Evolutionary conservation across 2,797 vertebrate genomes (phyloP), one percentile per base, ranked within the genome.

Genomic region (Bufotes viridis): DNA sequence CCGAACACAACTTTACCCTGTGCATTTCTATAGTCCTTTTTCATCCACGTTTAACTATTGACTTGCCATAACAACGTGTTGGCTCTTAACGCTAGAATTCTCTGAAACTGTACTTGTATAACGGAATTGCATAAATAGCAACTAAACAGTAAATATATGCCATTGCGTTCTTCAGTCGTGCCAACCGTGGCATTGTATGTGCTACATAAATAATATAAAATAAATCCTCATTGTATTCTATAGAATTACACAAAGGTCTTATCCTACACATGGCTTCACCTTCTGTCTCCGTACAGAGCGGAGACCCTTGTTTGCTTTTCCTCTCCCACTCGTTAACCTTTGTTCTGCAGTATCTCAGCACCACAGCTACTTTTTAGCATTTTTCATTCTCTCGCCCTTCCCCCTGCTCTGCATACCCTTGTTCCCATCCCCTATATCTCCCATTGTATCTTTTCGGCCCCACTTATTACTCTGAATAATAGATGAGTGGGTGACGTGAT

Each of bases 401-500:
- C 55, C 76, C 81, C 61, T 10, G 2, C 24, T 51, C 61, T 57
- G 49, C 65, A 14, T n/a, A 22, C 58, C 18, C 13, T 57, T 67
- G 18, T 55, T 60, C 58, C n/a, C 42, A 65, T 78, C 34, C 58
- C 42, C 83, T 76, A 76, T 63, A 76, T 26, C 29, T 42, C 51
- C 69, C 13, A 67, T 76, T 69, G 49, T 20, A 82, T 61, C 15
- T 49, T 75, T 61, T 61, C 79, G 15, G 51, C 18, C 58, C n/a
- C 15, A 26, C 20, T 49, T 57, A 72, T 74, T 79, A 20, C 88
- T 86, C 53, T 89, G 84, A 89, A 89, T 89, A 89, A 89, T 89
- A 20, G 84, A 89, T 89, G 83, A 86, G 78, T 18, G 17, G 26
- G 69, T 86, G 72, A 80, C 60, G 67, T 78, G 60, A 78, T 2